Evolutionary conservation across 2,113 vertebrate genomes (phyloP).

Genomic region (Apaloderma vittatum): DNA sequence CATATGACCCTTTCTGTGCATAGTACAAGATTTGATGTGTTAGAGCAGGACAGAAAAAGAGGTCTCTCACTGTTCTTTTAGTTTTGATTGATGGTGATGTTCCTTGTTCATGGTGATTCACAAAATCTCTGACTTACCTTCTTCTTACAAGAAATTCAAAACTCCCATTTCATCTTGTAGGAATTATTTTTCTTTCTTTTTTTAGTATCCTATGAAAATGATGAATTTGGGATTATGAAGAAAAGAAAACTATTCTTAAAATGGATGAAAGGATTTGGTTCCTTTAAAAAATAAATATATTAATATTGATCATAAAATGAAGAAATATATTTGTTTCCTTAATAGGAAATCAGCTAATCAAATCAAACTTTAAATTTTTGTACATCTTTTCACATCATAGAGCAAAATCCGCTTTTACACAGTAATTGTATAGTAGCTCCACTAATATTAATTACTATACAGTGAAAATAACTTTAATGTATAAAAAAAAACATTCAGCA

Average conservation of each 20-base stretch:
- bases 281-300: neutral
- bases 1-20: neutral
- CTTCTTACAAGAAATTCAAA: neutral
- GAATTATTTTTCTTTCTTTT: neutral
- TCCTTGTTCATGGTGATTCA: neutral
- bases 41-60: neutral
- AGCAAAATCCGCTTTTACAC: neutral
- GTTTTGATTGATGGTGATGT: neutral
- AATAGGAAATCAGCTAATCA: neutral
- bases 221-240: neutral
- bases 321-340: neutral
- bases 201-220: neutral
- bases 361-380: neutral
- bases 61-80: neutral
- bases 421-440: neutral
- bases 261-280: neutral
- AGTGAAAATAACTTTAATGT: neutral
- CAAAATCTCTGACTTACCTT: neutral
- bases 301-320: neutral
- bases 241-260: neutral
- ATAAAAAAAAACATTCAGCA: neutral
- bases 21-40: neutral
- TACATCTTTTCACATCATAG: neutral
- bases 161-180: neutral
- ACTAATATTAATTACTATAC: neutral